phyloP scores from a whole-genome alignment of 2,797 vertebrate species.

The Pagetopsis macropterus region DNA sequence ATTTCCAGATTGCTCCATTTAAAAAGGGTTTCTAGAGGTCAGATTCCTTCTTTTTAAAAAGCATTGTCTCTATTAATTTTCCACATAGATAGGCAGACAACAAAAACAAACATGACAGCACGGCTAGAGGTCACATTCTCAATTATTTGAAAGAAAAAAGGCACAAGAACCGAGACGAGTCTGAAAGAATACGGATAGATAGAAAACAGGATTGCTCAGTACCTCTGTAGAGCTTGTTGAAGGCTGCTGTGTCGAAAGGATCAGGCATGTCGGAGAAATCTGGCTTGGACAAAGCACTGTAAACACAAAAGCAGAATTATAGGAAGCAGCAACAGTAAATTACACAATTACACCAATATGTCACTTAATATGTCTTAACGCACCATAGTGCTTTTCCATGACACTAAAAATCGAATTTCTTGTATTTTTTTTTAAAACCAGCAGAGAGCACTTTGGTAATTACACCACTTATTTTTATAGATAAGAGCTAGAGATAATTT shows the following conservation, averaged over 20 bases:
- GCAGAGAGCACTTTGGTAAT: neutral
- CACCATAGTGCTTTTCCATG: neutral
- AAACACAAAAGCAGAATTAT: conserved; percentile 17
- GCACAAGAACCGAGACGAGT: neutral
- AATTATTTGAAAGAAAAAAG: conserved; percentile 6
- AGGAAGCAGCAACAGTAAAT: neutral
- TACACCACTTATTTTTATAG: neutral
- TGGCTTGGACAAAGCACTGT: conserved; percentile 87
- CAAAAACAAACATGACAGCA: too few relatives aligned
- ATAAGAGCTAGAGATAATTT: neutral
- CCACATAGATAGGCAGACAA: too few relatives aligned
- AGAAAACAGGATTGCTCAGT: conserved; percentile 14
- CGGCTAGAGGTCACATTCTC: too few relatives aligned
- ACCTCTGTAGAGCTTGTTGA: conserved; percentile 96
- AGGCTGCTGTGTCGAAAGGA: conserved; percentile 92
- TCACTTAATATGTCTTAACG: neutral
- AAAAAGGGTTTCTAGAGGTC: neutral
- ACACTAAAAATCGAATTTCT: neutral
- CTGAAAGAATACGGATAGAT: neutral
- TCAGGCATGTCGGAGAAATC: conserved; percentile 90
- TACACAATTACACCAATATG: neutral
- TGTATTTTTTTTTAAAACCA: conserved; percentile 3
- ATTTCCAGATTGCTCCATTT: neutral
- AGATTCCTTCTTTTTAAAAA: neutral
- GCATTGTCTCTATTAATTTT: too few relatives aligned